Evolutionary conservation across 2,888 invertebrate species (phyloP), one percentile per base, ranked within the genome.

Genomic region (Zele albiditarsus): DNA sequence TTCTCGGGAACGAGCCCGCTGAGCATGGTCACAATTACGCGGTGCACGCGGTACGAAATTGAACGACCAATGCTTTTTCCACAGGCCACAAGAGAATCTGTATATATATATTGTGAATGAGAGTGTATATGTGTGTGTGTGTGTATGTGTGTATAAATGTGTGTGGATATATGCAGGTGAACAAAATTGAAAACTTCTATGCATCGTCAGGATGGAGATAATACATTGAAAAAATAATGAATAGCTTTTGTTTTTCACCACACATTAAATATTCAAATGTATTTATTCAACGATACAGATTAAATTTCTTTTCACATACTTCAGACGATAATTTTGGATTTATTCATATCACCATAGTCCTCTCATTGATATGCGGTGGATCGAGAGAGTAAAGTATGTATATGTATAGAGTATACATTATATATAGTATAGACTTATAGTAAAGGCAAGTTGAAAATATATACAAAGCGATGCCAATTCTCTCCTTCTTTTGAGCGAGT

Each of bases 11-110:
- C 84, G 83, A 86, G 84, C 81, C 82, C 84, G 81, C 83, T 81
- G 86, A 84, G 86, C 84, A 85, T 82, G 83, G 82, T 85, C 83
- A 84, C 87, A 87, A 87, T 87, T 86, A 87, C 84, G 80, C 77
- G 80, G 80, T 82, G 78, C 80, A 79, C 81, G 82, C 82, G 81
- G 78, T 83, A 82, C 81, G 81, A 86, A 86, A 87, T 86, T 85
- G 84, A 84, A 84, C 84, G 82, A 82, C 83, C 83, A 77, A 80
- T 79, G 71, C 81, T 82, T 83, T 86, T 85, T 85, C 82, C 82
- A 46, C 62, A 27, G 42, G 46, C 62, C 71, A 28, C 69, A 69
- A 58, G 57, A 16, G 58, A 14, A 46, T 23, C 31, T 20, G 20
- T 38, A 20, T 38, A 28, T 62, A 62, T 60, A 60, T 31, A 65